Evolutionary conservation across 2,888 invertebrate genomes (phyloP).

Genomic region (Ichneumon xanthorius): DNA sequence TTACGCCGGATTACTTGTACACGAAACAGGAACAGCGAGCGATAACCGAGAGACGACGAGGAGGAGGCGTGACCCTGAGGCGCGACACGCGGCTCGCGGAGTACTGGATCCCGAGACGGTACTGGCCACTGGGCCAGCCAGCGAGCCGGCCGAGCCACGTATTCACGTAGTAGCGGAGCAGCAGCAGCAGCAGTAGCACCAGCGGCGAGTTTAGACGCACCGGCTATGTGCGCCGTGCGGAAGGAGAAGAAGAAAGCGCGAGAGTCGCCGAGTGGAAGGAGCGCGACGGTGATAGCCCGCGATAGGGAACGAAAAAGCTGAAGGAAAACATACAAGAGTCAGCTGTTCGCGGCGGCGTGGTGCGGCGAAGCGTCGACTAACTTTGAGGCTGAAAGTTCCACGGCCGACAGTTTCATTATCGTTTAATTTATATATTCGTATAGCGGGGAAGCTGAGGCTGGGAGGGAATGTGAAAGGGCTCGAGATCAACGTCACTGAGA

Average conservation of each 20-base stretch:
- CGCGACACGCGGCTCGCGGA: constrained; percentile 72
- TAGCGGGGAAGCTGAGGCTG: background rate
- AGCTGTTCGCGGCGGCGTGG: constrained; percentile 33
- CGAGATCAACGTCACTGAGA: background rate
- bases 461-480: background rate
- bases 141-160: constrained; percentile 61
- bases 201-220: constrained; percentile 49
- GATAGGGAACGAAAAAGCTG: background rate
- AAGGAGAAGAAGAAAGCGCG: constrained; percentile 43
- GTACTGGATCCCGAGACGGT: constrained; percentile 72
- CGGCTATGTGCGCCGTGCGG: constrained; percentile 52
- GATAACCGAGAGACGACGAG: constrained; percentile 8
- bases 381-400: background rate
- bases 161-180: constrained; percentile 58
- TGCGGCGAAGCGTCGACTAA: constrained; percentile 7
- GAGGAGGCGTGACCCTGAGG: constrained; percentile 63
- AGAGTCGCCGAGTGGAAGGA: background rate
- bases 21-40: background rate
- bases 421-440: background rate
- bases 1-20: constrained; percentile 9
- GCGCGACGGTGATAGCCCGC: constrained; percentile 1
- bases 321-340: constrained; percentile 12
- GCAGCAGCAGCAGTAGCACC: constrained; percentile 28
- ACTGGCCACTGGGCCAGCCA: constrained; percentile 64
- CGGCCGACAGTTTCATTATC: background rate